Evolutionary conservation across 2,888 invertebrate species (phyloP).

Genomic region (Magallana nippona): DNA sequence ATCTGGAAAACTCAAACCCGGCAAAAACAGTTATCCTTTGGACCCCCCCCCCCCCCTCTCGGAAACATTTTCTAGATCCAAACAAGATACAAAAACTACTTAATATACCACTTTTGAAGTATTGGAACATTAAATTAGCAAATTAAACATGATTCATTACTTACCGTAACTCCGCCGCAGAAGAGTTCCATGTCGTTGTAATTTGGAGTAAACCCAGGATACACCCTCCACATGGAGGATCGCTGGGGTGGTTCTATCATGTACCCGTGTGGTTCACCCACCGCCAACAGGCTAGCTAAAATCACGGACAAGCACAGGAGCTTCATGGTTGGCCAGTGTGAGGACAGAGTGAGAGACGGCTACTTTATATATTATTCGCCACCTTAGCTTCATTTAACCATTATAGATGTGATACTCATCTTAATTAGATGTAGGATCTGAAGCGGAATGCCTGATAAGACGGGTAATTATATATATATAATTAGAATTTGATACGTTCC

Average conservation of each 20-base stretch:
- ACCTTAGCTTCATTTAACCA: neutral
- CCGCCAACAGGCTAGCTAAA: slow-evolving; percentile 30
- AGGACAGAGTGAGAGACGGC: neutral
- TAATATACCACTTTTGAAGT: too few relatives aligned
- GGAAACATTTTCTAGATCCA: too few relatives aligned
- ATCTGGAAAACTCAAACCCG: too few relatives aligned
- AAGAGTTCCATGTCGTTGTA: slow-evolving; percentile 49
- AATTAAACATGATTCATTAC: neutral
- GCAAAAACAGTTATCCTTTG: too few relatives aligned
- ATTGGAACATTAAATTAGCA: too few relatives aligned
- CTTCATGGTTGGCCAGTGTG: neutral
- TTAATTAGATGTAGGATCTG: neutral
- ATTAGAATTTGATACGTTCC: too few relatives aligned
- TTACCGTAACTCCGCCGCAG: slow-evolving; percentile 44
- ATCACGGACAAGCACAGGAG: neutral
- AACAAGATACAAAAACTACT: too few relatives aligned
- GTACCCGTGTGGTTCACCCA: slow-evolving; percentile 36
- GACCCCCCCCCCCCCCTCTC: too few relatives aligned
- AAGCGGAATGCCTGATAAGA: neutral
- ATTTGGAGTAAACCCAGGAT: slow-evolving; percentile 35
- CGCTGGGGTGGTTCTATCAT: slow-evolving; percentile 45
- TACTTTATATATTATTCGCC: neutral
- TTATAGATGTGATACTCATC: slow-evolving; percentile 20
- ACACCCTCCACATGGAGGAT: slow-evolving; percentile 41
- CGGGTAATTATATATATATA: too few relatives aligned